Evolutionary conservation across 2,888 invertebrate species (phyloP).

Genomic region (Andricus curvator): DNA sequence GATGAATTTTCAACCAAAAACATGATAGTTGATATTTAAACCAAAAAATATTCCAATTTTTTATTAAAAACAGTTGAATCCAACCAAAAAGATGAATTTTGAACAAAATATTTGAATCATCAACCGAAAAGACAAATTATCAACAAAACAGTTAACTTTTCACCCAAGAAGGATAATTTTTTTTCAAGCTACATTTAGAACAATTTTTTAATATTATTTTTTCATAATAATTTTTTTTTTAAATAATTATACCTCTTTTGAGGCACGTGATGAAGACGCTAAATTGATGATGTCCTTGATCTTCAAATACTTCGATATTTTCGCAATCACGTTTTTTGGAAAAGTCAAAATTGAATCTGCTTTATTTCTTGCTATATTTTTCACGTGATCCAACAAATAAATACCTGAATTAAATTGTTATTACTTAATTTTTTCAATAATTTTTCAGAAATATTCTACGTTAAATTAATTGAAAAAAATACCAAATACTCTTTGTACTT

Average conservation of each 20-base stretch:
- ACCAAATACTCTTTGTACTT: conserved; percentile 70
- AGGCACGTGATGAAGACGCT: conserved; percentile 54
- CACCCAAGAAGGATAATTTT: background rate
- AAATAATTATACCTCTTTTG: conserved; percentile 58
- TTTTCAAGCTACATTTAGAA: too few species aligned
- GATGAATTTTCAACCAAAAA: too few species aligned
- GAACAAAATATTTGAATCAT: too few species aligned
- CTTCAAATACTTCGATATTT: conserved; percentile 56
- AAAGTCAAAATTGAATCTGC: conserved; percentile 59
- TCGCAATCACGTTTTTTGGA: conserved; percentile 56
- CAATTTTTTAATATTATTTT: too few species aligned
- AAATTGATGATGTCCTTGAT: conserved; percentile 59
- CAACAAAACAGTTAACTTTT: too few species aligned
- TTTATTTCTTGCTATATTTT: conserved; percentile 50
- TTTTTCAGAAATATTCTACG: background rate
- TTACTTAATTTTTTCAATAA: background rate
- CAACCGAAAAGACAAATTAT: too few species aligned
- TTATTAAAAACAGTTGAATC: too few species aligned
- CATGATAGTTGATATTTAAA: too few species aligned
- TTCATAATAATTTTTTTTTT: too few species aligned
- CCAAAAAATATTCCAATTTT: too few species aligned
- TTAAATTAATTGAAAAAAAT: conserved; percentile 16
- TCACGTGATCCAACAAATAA: conserved; percentile 55
- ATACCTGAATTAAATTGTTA: conserved; percentile 53
- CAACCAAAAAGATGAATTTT: too few species aligned